phyloP scores from a whole-genome alignment of 2,113 vertebrate genomes.

The Daboia siamensis region DNA sequence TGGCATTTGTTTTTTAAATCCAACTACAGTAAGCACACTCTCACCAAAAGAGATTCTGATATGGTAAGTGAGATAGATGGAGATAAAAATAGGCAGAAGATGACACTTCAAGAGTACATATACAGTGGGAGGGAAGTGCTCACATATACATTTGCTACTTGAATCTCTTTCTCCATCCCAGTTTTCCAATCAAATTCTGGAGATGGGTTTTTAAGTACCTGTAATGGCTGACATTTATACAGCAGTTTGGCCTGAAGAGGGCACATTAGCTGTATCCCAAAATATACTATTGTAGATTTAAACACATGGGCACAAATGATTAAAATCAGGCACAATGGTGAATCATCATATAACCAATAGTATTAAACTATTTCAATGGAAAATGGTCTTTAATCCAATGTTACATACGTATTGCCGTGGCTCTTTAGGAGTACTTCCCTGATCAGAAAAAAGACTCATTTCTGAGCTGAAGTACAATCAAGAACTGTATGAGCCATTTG shows the following conservation, averaged over 20 bases:
- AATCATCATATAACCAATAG: neutral
- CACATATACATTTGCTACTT: neutral
- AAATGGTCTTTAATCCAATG: neutral
- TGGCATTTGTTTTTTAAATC: neutral
- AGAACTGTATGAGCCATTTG: neutral
- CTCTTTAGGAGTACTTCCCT: neutral
- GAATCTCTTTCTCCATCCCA: no score
- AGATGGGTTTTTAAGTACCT: neutral
- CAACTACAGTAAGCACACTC: neutral
- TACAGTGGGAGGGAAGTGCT: neutral
- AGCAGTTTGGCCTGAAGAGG: neutral
- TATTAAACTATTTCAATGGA: neutral
- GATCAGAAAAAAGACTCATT: neutral
- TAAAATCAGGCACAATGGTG: neutral
- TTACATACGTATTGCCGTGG: neutral
- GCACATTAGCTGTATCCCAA: neutral
- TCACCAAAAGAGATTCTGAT: neutral
- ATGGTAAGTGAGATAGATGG: neutral
- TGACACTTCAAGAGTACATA: neutral
- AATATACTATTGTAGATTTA: neutral
- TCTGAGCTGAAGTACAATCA: neutral
- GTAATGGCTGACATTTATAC: neutral
- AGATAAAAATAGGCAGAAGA: neutral
- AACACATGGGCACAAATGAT: neutral
- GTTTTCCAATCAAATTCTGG: neutral